A percentile compares a stretch with the other conserved stretches of the same genome.
Evolutionary conservation across 2,888 invertebrate species (phyloP).

Genomic region (Drepanosiphum platanoidis): DNA sequence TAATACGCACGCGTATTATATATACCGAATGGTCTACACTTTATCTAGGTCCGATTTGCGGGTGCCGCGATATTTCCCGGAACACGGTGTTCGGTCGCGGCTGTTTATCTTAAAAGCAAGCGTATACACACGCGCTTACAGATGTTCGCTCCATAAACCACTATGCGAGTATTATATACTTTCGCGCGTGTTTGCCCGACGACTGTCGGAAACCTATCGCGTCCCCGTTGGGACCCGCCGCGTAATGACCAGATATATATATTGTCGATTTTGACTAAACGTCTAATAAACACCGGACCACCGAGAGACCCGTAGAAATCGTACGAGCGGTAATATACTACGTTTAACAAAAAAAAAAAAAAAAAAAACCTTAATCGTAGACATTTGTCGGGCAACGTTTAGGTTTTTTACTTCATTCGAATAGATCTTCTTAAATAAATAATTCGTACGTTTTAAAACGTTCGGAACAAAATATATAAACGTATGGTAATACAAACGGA

Average conservation of each 20-base stretch:
- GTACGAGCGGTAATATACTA: not conserved
- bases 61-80: slow-evolving; percentile 16
- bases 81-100: not conserved
- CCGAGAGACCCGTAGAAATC: not conserved
- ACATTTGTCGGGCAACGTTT: not conserved
- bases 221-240: not conserved
- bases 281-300: not conserved
- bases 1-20: not conserved
- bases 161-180: too few relatives aligned
- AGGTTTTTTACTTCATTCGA: not conserved
- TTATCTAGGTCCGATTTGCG: slow-evolving; percentile 43
- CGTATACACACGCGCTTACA: not conserved
- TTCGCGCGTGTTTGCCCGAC: not conserved
- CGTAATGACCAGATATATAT: slow-evolving; percentile 1
- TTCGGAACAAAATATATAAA: not conserved
- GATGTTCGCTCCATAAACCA: slow-evolving; percentile 1
- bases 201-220: not conserved
- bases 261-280: not conserved
- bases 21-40: slow-evolving; percentile 21
- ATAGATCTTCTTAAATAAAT: not conserved
- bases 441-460: not conserved
- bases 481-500: not conserved
- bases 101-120: not conserved
- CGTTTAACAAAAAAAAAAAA: not conserved
- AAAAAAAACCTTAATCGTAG: not conserved